Conservation (phyloP, 2,888 invertebrate species). For the Eugnorisma glareosa region DNA sequence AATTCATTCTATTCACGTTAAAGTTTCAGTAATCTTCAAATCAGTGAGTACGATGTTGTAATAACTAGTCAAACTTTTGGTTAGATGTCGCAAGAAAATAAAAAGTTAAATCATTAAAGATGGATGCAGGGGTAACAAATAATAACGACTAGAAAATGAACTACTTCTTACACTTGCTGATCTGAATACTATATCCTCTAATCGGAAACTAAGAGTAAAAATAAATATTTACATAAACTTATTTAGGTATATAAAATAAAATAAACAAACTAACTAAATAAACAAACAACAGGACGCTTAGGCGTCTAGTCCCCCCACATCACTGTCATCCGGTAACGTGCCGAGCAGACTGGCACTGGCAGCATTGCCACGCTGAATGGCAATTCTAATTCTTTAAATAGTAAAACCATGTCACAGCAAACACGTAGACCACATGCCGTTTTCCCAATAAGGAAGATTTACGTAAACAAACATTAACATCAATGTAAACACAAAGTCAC, state of each 20-base stretch:
- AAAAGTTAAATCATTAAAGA: too few relatives aligned
- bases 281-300: too few relatives aligned
- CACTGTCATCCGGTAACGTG: too few relatives aligned
- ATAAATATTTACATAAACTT: too few relatives aligned
- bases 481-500: conserved; percentile 40
- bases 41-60: conserved; percentile 5
- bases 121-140: neutral
- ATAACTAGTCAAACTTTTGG: neutral
- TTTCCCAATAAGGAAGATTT: conserved; percentile 38
- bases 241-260: too few relatives aligned
- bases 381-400: too few relatives aligned
- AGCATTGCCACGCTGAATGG: too few relatives aligned
- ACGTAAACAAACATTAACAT: conserved; percentile 38
- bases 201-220: too few relatives aligned
- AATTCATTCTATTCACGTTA: conserved; percentile 43
- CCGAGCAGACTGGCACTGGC: too few relatives aligned
- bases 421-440: conserved; percentile 6
- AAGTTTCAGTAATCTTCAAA: conserved; percentile 37
- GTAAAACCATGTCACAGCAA: neutral
- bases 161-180: neutral
- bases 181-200: too few relatives aligned
- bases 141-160: neutral
- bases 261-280: too few relatives aligned
- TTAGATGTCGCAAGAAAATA: neutral
- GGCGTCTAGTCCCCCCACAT: too few relatives aligned